Evolutionary conservation across 2,797 vertebrate genomes (phyloP), one percentile per base, ranked within the genome.

Genomic region (Xenops minutus): DNA sequence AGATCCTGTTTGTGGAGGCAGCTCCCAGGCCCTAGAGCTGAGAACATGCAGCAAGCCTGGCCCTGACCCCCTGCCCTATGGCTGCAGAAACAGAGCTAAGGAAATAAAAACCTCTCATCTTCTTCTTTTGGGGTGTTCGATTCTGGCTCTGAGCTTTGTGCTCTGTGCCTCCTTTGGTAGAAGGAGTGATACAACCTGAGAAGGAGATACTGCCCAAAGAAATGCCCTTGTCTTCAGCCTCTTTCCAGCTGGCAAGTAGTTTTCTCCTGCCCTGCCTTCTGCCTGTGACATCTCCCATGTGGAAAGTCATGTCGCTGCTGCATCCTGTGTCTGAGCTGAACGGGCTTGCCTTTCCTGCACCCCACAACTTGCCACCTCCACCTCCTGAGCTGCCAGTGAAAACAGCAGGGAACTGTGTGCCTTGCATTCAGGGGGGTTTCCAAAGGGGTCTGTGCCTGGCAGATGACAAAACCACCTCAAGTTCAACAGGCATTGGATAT

Each of bases 181-280:
- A 78, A 86, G 34, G 26, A 58, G 17, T 0, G 0, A 44, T 58
- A 10, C 36, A 18, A 10, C 12, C 44, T 59, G 55, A 69, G 2
- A 34, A 81, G n/a, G 27, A 89, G 32, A 32, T 7, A 34, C 32
- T 51, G 37, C 84, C 71, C 52, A 34, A 34, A 91, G 59, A 59
- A 63, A 52, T 29, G 22, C 18, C 61, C 55, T 83, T 73, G 20
- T 24, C 77, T 54, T 61, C 1, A 1, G 66, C 74, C 44, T 91
- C 71, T 73, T 82, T 37, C 71, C 55, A 37, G 79, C 55, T 73
- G 55, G 62, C 77, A 51, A 24, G 34, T 27, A 17, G 13, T 48
- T 54, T 59, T 71, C 61, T 59, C 48, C 67, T 49, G 41, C n/a
- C 26, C 90, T 59, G 74, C 67, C 64, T 71, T 51, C 72, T 52